Evolutionary conservation across 2,888 invertebrate genomes (phyloP), one percentile per base, ranked within the genome.

Genomic region (Glyphotaelius pellucidus): DNA sequence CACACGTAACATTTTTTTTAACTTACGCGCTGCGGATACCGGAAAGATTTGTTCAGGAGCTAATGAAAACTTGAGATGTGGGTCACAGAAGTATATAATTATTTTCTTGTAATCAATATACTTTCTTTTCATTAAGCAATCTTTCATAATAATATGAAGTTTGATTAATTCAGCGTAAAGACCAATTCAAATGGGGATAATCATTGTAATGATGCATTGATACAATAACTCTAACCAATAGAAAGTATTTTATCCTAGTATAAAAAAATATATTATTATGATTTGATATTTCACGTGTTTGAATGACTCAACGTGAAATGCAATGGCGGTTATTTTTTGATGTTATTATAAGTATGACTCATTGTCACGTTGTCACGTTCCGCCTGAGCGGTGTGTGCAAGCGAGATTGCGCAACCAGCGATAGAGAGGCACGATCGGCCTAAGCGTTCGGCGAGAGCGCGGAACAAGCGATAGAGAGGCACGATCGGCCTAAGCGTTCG

Each of bases 51-150:
- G 25, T n/a, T 38, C 38, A 15, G 12, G 15, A 42, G 86, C 38
- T 42, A 30, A 30, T 83, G 67, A 83, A 83, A 83, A 83, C 32
- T 30, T 30, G 86, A n/a, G n/a, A 86, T 86, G 47, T 86, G 42
- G 47, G 86, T n/a, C 86, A 86, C 30, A 15, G 15, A 4, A 1
- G 3, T n/a, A n/a, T 47, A n/a, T 86, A 42, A 86, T 86, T 47
- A 86, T 86, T 42, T 86, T 86, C 47, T 47, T 86, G 86, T 86
- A 42, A 42, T 86, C 86, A 30, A 86, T 86, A 85, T 38, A 42
- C 86, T 86, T 86, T 86, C 86, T 86, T 86, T 86, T 86, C 9
- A 42, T 86, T 86, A 32, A 14, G 86, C 86, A 86, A 86, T 42
- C 9, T 25, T 67, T 67, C 67, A 67, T 67, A 67, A 19, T 19